Evolutionary conservation across 2,797 vertebrate genomes (phyloP).

Genomic region (Hylomyscus alleni): DNA sequence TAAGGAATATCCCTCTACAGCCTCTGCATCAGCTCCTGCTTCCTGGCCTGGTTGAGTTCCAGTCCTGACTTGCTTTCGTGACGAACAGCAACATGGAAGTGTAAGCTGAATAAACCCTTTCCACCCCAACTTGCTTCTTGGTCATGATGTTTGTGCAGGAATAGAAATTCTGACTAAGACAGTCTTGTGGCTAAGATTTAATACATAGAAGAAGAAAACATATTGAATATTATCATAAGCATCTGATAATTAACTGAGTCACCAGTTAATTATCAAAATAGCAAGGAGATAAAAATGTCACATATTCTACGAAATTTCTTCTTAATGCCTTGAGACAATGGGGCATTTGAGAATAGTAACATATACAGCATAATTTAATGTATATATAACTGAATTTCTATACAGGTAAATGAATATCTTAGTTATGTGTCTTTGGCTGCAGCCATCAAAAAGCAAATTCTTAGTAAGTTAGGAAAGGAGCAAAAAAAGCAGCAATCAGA

Average conservation of each 20-base stretch:
- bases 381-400: conserved; percentile 26
- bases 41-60: no score
- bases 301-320: background rate
- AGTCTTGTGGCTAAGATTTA: background rate
- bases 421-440: background rate
- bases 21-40: no score
- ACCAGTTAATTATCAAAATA: background rate
- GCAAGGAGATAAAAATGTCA: background rate
- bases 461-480: background rate
- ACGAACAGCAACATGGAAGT: no score
- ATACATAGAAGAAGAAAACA: conserved; percentile 1
- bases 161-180: no score
- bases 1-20: no score
- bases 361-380: background rate
- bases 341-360: background rate
- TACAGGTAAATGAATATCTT: conserved; percentile 12
- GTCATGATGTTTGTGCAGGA: no score
- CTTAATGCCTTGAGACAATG: background rate
- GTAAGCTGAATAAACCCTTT: no score
- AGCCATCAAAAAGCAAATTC: conserved; percentile 8
- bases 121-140: no score
- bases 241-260: no score
- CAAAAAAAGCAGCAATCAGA: background rate
- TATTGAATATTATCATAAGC: background rate
- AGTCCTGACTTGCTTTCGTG: no score